A percentile compares a stretch with the other conserved stretches of the same genome.
phyloP scores from a whole-genome alignment of 2,113 vertebrate species.

The Furnarius figulus region DNA sequence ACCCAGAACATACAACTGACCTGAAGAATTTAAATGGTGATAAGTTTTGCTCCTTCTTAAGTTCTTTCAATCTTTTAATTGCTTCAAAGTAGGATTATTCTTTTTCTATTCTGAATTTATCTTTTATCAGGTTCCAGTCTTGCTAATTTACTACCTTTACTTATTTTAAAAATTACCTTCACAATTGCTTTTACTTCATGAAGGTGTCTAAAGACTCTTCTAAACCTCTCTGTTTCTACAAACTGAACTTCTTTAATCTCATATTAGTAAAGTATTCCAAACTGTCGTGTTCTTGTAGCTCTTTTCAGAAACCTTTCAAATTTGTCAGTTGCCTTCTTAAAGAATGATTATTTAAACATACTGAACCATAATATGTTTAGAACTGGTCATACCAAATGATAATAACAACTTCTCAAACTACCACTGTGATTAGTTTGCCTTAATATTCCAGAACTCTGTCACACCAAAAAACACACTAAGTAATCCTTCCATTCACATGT shows the following conservation, averaged over 20 bases:
- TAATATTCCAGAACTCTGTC: neutral
- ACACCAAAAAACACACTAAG: neutral
- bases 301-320: neutral
- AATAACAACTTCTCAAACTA: neutral
- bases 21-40: neutral
- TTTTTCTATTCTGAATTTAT: neutral
- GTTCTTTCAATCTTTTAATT: neutral
- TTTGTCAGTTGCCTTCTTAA: neutral
- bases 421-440: neutral
- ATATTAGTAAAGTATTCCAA: neutral
- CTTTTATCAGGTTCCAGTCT: neutral
- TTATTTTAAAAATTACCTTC: neutral
- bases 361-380: neutral
- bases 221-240: neutral
- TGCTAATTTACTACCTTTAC: neutral
- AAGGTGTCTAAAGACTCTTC: neutral
- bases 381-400: neutral
- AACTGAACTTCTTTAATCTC: neutral
- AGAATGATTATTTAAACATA: neutral
- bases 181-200: neutral
- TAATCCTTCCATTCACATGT: neutral
- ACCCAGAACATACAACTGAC: neutral
- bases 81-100: neutral
- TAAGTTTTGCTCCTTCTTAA: neutral
- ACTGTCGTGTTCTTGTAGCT: neutral